Base-by-base conservation (phyloP, 1,140 invertebrate species). In the Pogonognathellus flavescens region DNA sequence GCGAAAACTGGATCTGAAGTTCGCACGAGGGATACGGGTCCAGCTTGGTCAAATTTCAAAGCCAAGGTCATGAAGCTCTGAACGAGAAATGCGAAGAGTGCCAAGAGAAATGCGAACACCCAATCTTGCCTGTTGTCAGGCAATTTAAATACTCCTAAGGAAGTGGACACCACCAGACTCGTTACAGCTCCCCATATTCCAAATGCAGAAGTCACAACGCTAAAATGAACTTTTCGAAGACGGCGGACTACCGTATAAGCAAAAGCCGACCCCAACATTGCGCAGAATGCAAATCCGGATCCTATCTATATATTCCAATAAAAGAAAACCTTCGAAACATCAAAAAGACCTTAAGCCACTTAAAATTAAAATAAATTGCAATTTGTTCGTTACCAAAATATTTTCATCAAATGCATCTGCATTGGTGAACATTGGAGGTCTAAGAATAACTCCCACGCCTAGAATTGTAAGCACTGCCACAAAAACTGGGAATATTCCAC, bases 161-260 rank as follows among this genome's bases (percentile, higher is more conserved):
- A 20, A 70, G 14, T 14, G 1, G n/a, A 22, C 41, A 70, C n/a
- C 53, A 70, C 52, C 4, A 53, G 8, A 22, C 49, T 66, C 41
- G 22, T 13, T 5, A 84, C 11, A 11, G 60, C 53, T 50, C 83
- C 83, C 25, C 83, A 70, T 0, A 41, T 4, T 66, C n/a, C 60
- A 72, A 50, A 70, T n/a, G 18, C 18, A 25, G 72, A 31, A 25
- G 10, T 4, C 10, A 84, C 31, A 16, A 84, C 18, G 3, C 50
- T 72, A 53, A 55, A 59, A 84, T 84, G 84, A 49, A 84, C 52
- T 60, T 59, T 57, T 11, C 84, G 84, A 59, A 80, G 53, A 6
- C 18, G n/a, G 2, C 84, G 18, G 8, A 80, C 20, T 6, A 52
- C 16, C 9, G 52, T 20, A 11, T 53, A n/a, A 10, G 9, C 16